Percentiles rank a stretch among this genome's conserved stretches.
These are phyloP conservation scores for Pentalonia nigronervosa DNA, from an alignment of 1,140 invertebrate genomes.

Conservation along the genomic window DNA sequence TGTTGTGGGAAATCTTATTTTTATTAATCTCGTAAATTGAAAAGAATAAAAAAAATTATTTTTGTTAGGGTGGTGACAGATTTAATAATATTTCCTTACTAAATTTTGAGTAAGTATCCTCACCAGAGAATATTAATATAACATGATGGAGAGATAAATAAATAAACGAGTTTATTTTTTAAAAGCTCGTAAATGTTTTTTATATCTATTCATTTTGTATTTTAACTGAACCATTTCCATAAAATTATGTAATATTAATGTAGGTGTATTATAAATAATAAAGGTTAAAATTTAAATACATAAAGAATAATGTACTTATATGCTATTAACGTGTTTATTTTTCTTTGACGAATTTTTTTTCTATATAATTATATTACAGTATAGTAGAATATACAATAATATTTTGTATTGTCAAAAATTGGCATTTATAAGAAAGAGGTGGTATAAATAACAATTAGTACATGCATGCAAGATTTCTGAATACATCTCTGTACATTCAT, in stretches of 20 bases:
- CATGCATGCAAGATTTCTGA: background rate
- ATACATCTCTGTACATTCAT: background rate
- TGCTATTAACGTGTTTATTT: background rate
- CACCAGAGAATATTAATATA: background rate
- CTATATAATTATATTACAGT: background rate
- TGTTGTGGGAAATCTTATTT: background rate
- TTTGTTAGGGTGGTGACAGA: background rate
- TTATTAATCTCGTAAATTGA: background rate
- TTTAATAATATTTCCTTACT: background rate
- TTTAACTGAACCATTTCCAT: background rate
- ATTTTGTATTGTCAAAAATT: constrained; percentile 1
- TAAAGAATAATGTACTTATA: background rate
- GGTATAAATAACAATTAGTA: background rate
- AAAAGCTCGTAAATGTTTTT: background rate
- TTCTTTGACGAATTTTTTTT: background rate
- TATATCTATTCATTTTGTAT: background rate
- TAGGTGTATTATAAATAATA: background rate
- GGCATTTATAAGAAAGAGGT: background rate
- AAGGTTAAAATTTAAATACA: background rate
- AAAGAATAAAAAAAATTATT: background rate
- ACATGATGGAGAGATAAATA: background rate
- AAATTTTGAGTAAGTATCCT: background rate
- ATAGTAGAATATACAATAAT: background rate
- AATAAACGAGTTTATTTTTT: background rate
- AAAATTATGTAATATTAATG: background rate